Conservation (phyloP, 2,888 invertebrate species). For the Sinohyriopsis cumingii region DNA sequence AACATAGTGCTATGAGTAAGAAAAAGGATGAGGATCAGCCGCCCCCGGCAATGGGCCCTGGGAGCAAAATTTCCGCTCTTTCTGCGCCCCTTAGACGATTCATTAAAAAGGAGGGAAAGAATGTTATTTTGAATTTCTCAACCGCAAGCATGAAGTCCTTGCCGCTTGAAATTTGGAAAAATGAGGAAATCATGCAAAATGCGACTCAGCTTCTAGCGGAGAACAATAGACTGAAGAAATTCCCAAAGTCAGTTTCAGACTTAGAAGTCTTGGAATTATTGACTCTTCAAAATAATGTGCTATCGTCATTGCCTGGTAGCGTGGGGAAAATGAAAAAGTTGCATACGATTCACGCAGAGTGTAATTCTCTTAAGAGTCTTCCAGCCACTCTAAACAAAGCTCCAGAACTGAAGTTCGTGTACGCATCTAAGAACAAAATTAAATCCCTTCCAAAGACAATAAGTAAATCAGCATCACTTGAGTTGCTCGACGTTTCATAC, state of each 20-base stretch:
- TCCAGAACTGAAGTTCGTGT: conserved; percentile 44
- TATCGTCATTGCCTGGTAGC: conserved; percentile 55
- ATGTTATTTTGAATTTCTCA: conserved; percentile 52
- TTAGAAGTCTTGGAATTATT: conserved; percentile 52
- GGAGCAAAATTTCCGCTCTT: conserved; percentile 67
- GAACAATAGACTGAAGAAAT: conserved; percentile 67
- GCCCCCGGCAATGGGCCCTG: conserved; percentile 67
- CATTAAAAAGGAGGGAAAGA: conserved; percentile 44
- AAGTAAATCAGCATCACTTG: conserved; percentile 57
- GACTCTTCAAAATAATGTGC: conserved; percentile 56
- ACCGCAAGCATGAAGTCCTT: conserved; percentile 54
- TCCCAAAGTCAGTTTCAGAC: conserved; percentile 61
- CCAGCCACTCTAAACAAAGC: conserved; percentile 61
- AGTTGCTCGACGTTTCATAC: conserved; percentile 59
- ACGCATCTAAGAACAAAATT: conserved; percentile 65
- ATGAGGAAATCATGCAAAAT: conserved; percentile 59
- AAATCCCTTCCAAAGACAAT: conserved; percentile 66
- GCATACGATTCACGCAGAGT: conserved; percentile 44
- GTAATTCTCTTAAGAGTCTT: conserved; percentile 53
- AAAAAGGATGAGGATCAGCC: conserved; percentile 64
- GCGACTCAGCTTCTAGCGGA: conserved; percentile 57
- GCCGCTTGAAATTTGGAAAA: conserved; percentile 65
- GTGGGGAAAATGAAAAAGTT: conserved; percentile 53
- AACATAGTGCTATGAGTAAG: conserved; percentile 20
- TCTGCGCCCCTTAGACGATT: conserved; percentile 56